Conservation (phyloP, 2,888 invertebrate species). For the Frankliniella intonsa region DNA sequence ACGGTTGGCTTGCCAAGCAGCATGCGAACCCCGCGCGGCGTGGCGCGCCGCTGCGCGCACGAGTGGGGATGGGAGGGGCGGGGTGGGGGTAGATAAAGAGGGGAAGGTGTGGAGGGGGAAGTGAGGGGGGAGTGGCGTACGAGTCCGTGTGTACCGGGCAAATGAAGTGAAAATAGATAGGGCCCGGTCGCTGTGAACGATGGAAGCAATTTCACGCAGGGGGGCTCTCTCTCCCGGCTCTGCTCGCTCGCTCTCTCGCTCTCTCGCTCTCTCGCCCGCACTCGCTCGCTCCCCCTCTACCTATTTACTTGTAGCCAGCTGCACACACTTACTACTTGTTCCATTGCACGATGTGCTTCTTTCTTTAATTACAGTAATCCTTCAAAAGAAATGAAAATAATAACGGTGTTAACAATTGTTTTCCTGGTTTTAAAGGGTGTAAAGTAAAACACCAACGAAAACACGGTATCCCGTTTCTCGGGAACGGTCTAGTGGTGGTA, state of each 20-base stretch:
- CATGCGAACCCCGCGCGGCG: neutral
- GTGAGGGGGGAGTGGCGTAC: neutral
- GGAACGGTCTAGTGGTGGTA: too few species aligned
- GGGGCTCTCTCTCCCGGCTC: neutral
- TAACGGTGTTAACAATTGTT: too few species aligned
- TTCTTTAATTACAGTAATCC: too few species aligned
- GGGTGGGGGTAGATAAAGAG: neutral
- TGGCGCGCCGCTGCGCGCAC: neutral
- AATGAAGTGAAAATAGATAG: slow-evolving; percentile 27
- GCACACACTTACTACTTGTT: too few species aligned
- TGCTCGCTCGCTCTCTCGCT: neutral
- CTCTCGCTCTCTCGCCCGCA: neutral
- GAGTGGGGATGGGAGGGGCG: neutral
- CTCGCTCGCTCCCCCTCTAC: neutral
- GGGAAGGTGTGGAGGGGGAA: neutral
- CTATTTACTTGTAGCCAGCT: too few species aligned
- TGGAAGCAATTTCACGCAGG: slow-evolving; percentile 2
- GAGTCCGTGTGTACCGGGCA: slow-evolving; percentile 12
- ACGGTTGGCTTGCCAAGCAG: slow-evolving; percentile 7
- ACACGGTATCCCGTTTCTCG: too few species aligned
- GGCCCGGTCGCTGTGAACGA: slow-evolving; percentile 14
- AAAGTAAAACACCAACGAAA: too few species aligned
- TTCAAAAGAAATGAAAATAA: too few species aligned
- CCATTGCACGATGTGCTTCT: too few species aligned
- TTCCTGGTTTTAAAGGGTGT: too few species aligned